Conservation (phyloP, 2,888 invertebrate genomes). For the Acrobeloides nanus region DNA sequence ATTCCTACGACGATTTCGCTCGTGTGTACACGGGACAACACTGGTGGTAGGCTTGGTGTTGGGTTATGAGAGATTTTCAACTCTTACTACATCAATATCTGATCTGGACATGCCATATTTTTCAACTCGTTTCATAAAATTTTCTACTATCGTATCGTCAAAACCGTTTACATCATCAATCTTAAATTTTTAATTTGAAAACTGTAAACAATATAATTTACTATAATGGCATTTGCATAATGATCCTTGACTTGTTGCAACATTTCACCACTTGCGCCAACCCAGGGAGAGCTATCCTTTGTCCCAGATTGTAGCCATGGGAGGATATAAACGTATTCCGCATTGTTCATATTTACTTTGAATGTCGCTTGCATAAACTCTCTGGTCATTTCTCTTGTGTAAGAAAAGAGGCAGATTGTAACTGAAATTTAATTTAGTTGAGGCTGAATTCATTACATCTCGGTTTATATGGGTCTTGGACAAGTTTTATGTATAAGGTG, state of each 20-base stretch:
- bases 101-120: constrained; percentile 29
- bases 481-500: too few species aligned
- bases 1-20: too few species aligned
- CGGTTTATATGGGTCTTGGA: too few species aligned
- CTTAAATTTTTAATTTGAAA: constrained; percentile 7
- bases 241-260: constrained; percentile 44
- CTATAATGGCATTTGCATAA: constrained; percentile 48
- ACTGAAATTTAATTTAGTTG: too few species aligned
- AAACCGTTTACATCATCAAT: constrained; percentile 36
- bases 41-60: too few species aligned
- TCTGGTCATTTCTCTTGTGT: constrained; percentile 43
- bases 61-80: too few species aligned
- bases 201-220: too few species aligned
- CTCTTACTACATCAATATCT: constrained; percentile 37
- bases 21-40: too few species aligned
- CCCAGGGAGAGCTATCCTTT: constrained; percentile 47
- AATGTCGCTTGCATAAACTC: constrained; percentile 36
- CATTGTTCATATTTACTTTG: constrained; percentile 28
- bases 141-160: constrained; percentile 25
- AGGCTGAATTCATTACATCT: too few species aligned
- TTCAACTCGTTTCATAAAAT: constrained; percentile 22
- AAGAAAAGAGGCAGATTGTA: constrained; percentile 46
- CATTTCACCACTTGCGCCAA: constrained; percentile 42
- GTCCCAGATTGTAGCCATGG: constrained; percentile 47
- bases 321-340: constrained; percentile 44